Percentiles rank a stretch among this genome's conserved stretches.
These are phyloP conservation scores for Xestia xanthographa DNA, from an alignment of 2,888 invertebrate genomes.

Conservation along the genomic window DNA sequence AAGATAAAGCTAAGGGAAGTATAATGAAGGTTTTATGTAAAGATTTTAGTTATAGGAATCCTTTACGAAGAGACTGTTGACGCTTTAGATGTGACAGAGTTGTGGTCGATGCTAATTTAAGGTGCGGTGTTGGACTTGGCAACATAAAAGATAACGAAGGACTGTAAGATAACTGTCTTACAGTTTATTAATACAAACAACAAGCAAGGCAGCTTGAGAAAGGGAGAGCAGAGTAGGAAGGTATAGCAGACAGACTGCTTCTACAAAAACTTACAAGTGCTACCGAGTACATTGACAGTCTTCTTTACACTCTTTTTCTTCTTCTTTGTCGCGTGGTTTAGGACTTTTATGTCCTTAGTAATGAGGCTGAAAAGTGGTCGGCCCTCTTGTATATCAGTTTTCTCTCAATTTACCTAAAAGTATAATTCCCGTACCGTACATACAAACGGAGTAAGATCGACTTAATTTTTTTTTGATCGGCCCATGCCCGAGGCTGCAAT, in stretches of 20 bases:
- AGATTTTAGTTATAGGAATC: neutral
- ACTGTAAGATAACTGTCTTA: neutral
- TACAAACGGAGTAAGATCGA: constrained; percentile 65
- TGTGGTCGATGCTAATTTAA: neutral
- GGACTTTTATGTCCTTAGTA: too few species aligned
- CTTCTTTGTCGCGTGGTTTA: too few species aligned
- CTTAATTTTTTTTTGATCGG: constrained; percentile 69
- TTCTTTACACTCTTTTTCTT: too few species aligned
- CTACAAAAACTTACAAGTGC: neutral
- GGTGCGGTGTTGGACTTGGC: neutral
- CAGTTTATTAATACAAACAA: neutral
- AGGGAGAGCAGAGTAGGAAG: neutral
- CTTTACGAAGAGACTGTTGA: neutral
- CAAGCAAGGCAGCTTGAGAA: too few species aligned
- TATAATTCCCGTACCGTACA: constrained; percentile 64
- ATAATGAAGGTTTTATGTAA: neutral
- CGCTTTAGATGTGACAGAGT: neutral
- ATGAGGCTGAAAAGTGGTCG: too few species aligned
- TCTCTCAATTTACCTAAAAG: too few species aligned
- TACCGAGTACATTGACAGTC: too few species aligned
- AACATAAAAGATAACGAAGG: neutral
- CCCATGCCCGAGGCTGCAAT: constrained; percentile 78
- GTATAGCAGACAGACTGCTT: neutral
- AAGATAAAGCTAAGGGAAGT: neutral
- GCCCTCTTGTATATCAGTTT: neutral